Conservation (phyloP, 1,140 invertebrate genomes). For the Agraylea sexmaculata region DNA sequence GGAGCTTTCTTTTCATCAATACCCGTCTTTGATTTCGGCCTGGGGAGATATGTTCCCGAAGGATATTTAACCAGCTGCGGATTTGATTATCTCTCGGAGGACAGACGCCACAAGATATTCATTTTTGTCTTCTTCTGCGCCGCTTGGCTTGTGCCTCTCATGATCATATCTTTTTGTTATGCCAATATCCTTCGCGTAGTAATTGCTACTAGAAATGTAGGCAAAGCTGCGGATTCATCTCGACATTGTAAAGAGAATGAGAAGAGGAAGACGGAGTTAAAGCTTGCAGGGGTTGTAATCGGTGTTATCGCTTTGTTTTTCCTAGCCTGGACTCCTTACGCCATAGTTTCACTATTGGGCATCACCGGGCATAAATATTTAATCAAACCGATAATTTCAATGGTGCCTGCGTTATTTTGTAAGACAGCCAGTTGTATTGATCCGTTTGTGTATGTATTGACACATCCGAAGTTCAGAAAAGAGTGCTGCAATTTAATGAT, state of each 20-base stretch:
- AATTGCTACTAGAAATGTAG: constrained; percentile 35
- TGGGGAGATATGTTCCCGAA: constrained; percentile 64
- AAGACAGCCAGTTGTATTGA: constrained; percentile 63
- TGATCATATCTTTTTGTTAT: constrained; percentile 58
- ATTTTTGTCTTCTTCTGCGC: constrained; percentile 56
- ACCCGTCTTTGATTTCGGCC: constrained; percentile 53
- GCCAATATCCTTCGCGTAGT: constrained; percentile 54
- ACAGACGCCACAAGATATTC: constrained; percentile 42
- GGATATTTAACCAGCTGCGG: constrained; percentile 69
- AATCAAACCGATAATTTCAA: constrained; percentile 53
- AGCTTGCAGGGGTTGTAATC: constrained; percentile 52
- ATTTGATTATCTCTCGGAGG: constrained; percentile 62
- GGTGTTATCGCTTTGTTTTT: constrained; percentile 58
- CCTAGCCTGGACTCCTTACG: constrained; percentile 65
- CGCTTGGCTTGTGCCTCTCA: constrained; percentile 56
- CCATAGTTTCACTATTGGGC: constrained; percentile 57
- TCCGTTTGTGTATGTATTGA: constrained; percentile 62
- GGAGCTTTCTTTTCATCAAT: constrained; percentile 51
- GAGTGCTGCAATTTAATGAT: constrained; percentile 40
- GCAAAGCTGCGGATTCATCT: constrained; percentile 29
- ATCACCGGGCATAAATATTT: constrained; percentile 49
- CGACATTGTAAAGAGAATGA: constrained; percentile 48
- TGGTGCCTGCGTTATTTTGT: constrained; percentile 65
- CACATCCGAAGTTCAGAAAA: constrained; percentile 53
- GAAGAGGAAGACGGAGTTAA: constrained; percentile 52